Conservation (phyloP, 2,113 vertebrate genomes). For the Polypterus senegalus region DNA sequence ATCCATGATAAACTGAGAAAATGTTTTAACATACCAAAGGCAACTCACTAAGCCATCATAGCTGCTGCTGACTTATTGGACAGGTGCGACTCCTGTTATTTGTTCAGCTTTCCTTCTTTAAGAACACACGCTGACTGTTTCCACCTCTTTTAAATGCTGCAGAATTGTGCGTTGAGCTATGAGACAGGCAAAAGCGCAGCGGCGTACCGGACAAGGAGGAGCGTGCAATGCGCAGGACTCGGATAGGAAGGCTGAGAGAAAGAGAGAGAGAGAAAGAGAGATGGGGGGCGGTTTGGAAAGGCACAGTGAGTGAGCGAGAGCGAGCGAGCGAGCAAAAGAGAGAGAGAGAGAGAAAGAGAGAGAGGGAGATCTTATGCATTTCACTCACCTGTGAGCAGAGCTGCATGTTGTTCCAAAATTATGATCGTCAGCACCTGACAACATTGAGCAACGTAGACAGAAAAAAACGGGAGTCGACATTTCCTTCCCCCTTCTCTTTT, state of each 20-base stretch:
- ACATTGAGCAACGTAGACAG: background rate
- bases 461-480: no score
- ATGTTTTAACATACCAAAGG: no score
- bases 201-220: conserved; percentile 32
- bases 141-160: conserved; percentile 5
- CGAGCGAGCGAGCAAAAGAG: conserved; percentile 16
- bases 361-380: conserved; percentile 21
- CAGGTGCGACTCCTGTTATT: no score
- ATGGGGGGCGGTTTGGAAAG: no score
- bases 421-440: conserved; percentile 13
- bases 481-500: no score
- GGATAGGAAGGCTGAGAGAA: conserved; percentile 22
- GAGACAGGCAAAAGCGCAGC: conserved; percentile 33
- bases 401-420: conserved; percentile 15
- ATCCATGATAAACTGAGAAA: no score
- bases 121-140: no score
- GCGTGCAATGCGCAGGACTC: conserved; percentile 40
- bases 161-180: conserved; percentile 27
- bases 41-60: no score
- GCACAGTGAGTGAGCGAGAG: no score
- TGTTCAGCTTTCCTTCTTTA: no score
- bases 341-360: conserved; percentile 25
- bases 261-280: conserved; percentile 17
- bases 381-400: conserved; percentile 23
- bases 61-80: no score